These are phyloP conservation scores for Cnemophilus loriae DNA, from an alignment of 2,113 vertebrate genomes.

Conservation along the genomic window DNA sequence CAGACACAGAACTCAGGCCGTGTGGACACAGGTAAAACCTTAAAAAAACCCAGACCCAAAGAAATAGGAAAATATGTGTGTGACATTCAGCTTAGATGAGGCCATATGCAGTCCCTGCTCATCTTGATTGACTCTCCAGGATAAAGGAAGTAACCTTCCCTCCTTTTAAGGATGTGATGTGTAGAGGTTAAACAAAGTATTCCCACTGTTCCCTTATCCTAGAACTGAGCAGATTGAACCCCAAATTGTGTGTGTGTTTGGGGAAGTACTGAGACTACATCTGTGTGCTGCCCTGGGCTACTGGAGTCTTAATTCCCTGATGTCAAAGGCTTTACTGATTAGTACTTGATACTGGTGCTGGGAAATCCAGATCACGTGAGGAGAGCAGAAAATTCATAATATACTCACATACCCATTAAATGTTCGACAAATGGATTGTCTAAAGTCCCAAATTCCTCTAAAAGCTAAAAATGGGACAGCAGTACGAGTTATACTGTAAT, in stretches of 20 bases:
- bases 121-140: background rate
- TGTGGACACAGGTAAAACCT: conserved; percentile 90
- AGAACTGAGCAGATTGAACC: background rate
- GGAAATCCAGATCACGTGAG: background rate
- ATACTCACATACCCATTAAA: background rate
- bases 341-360: background rate
- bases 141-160: background rate
- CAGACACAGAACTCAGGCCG: conserved; percentile 94
- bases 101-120: background rate
- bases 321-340: background rate
- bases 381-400: background rate
- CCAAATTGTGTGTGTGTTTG: background rate
- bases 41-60: background rate
- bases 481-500: background rate
- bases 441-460: background rate
- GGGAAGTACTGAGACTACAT: background rate
- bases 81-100: background rate
- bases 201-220: background rate
- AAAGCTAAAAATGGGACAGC: background rate
- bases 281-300: background rate
- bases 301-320: background rate
- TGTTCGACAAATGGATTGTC: background rate
- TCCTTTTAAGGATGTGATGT: background rate
- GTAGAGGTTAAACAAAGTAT: background rate
- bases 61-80: background rate